These are phyloP conservation scores for Macquaria ambigua DNA, from an alignment of 2,113 vertebrate genomes.

Conservation along the genomic window DNA sequence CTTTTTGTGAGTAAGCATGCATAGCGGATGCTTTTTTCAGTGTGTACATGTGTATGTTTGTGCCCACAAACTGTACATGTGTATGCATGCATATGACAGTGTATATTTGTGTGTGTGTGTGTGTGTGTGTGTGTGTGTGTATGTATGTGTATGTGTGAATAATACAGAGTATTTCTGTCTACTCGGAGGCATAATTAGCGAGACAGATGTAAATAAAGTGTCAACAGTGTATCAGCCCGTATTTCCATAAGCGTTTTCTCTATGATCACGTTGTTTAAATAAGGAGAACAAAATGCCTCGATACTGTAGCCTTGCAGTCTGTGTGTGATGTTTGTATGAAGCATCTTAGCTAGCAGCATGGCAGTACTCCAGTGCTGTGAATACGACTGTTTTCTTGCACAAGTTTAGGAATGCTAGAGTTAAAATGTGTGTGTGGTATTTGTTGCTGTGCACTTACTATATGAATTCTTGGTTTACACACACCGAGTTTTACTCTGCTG, in stretches of 20 bases:
- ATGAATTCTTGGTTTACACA: neutral
- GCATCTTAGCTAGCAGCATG: neutral
- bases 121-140: conserved; percentile 14
- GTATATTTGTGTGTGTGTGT: neutral
- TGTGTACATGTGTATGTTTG: too few relatives aligned
- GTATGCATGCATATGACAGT: too few relatives aligned
- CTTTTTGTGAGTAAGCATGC: too few relatives aligned
- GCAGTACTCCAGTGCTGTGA: neutral
- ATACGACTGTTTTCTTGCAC: neutral
- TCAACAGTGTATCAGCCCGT: conserved; percentile 33
- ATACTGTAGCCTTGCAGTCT: neutral
- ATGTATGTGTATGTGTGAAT: conserved; percentile 23
- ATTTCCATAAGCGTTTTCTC: conserved; percentile 26
- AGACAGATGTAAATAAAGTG: conserved; percentile 50
- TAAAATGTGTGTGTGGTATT: neutral
- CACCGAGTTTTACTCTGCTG: neutral
- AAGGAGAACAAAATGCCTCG: neutral
- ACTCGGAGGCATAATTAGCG: conserved; percentile 49
- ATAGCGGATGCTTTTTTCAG: too few relatives aligned
- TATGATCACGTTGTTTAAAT: conserved; percentile 25
- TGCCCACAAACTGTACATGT: too few relatives aligned
- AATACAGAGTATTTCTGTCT: conserved; percentile 13
- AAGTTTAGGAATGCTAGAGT: neutral
- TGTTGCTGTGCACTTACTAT: too few relatives aligned
- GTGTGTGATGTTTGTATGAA: neutral